Evolutionary conservation across 2,113 vertebrate species (phyloP), one percentile per base, ranked within the genome.

Genomic region (Falcunculus frontatus): DNA sequence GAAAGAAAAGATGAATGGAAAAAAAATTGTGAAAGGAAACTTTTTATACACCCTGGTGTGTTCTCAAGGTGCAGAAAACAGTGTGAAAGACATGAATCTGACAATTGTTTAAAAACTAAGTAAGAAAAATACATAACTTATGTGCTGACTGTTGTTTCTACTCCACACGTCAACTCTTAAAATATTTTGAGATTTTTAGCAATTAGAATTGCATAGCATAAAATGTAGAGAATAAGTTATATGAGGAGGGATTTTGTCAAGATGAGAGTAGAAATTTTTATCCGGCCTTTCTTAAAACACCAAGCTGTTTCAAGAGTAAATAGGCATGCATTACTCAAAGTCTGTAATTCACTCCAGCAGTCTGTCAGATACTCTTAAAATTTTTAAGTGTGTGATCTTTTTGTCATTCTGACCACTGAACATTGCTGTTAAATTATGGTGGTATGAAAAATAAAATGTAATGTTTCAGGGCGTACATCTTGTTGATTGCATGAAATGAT

Each of bases 271-370:
- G 37, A 74, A 81, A 42, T 50, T 80, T 57, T 35, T 59, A n/a
- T 57, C 47, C 0, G 0, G 19, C 19, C 10, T 83, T 77, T 60
- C 39, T 80, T n/a, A 62, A 67, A 22, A 9, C 4, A 59, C 5
- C 9, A 16, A 69, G 18, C 30, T 65, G 9, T 81, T 42, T 30
- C 19, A 70, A 50, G 46, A 52, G 26, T 42, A 52, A 55, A 49
- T 21, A 70, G 41, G n/a, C 20, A 69, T 15, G 30, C 18, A 8
- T 12, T 67, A 47, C 7, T 82, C 26, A 22, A 68, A 74, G 35
- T 53, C 62, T 87, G 16, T 49, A 57, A 49, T 70, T 80, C 22
- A 37, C 17, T 89, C 23, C 35, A 70, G 37, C n/a, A 57, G 22
- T 23, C 41, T 74, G 23, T 60, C 41, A 84, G 16, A 42, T n/a